Base-by-base conservation (phyloP, 2,888 invertebrate genomes). In the Stenchaetothrips biformis region DNA sequence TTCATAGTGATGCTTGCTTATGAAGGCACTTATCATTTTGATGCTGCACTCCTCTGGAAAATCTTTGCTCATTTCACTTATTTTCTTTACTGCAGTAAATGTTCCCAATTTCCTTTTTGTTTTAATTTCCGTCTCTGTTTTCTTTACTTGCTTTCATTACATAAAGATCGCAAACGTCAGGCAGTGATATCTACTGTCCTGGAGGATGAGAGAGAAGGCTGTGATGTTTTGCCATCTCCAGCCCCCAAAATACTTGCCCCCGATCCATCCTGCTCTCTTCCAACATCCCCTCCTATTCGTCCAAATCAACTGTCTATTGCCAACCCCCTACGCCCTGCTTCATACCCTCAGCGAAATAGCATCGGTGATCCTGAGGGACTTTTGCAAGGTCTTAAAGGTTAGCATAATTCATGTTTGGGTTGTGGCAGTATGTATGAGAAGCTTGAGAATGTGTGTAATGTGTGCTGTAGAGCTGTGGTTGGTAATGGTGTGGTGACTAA, bases 301-400 rank as follows among this genome's bases (percentile, higher is more conserved):
- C 83, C 83, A 78, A 82, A 79, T 59, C 83, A 82, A 48, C 80
- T 83, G 48, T 78, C 78, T 78, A 82, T 82, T 74, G 81, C 81
- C 21, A 81, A 81, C 79, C 82, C 83, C 48, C 25, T 82, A 48
- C 82, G 82, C 25, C 83, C 83, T 48, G 82, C 83, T 62, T 74
- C 67, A 74, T 74, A 74, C 25, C 67, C 67, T 74, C 67, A 74
- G 67, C 67, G 67, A 21, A 74, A 74, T 74, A 74, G 67, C 67
- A 74, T 74, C 25, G 67, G 67, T 9, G 67, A 74, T 74, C 67
- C 67, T 74, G 67, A 74, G 67, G 67, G 67, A 21, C 67, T 74
- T 74, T 25, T 74, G n/a, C 67, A 74, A 21, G 67, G 67, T 25
- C 67, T 74, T 25, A 74, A 74, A 74, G 67, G 67, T 74, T 74